phyloP scores from a whole-genome alignment of 2,113 vertebrate genomes.

The Cyprichromis sp. region DNA sequence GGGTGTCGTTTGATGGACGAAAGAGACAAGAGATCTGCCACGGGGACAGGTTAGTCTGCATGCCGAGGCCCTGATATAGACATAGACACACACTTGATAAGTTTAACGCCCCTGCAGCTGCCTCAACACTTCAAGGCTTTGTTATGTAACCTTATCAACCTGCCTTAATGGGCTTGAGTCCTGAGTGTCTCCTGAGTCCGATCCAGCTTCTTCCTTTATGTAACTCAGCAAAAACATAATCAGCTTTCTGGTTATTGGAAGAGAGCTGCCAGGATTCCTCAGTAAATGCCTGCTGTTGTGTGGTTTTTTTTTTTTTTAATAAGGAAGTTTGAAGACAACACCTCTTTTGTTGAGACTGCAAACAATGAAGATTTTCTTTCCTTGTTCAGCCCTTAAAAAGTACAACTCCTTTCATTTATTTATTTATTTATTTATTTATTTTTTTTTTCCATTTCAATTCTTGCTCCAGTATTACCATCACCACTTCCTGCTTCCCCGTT shows the following conservation, averaged over 20 bases:
- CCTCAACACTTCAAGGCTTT: constrained; percentile 4
- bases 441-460: neutral
- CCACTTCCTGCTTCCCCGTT: constrained; percentile 77
- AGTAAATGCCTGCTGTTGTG: neutral
- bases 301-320: neutral
- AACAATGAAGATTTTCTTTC: neutral
- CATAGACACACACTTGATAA: neutral
- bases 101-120: neutral
- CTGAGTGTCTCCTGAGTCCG: neutral
- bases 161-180: neutral
- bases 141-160: constrained; percentile 8
- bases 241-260: neutral
- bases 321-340: neutral
- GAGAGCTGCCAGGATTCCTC: neutral
- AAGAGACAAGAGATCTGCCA: constrained; percentile 79
- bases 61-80: neutral
- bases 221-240: neutral
- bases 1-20: constrained; percentile 78
- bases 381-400: neutral
- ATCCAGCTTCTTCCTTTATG: neutral
- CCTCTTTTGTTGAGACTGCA: neutral
- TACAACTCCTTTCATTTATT: neutral
- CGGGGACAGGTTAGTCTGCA: constrained; percentile 70
- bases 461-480: constrained; percentile 72
- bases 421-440: fast-evolving